phyloP scores from a whole-genome alignment of 2,113 vertebrate species.

The Carassius carassius region DNA sequence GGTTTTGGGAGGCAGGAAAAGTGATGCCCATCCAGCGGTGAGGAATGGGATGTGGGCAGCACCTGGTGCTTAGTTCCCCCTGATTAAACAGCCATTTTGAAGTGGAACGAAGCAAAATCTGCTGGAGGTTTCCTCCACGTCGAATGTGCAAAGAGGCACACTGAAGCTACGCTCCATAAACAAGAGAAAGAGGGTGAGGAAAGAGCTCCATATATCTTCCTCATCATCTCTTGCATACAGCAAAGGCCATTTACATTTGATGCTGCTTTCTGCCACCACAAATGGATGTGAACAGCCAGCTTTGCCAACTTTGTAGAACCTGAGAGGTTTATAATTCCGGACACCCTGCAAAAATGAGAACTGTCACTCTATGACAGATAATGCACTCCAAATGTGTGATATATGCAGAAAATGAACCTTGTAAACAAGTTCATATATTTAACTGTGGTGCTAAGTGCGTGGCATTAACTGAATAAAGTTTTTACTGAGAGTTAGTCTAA shows the following conservation, averaged over 20 bases:
- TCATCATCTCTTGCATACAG: conserved; percentile 5
- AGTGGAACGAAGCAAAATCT: conserved; percentile 3
- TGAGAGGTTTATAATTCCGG: conserved; percentile 30
- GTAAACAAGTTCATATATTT: not conserved
- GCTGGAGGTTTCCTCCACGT: not conserved
- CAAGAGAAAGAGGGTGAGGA: not conserved
- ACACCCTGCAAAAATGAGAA: conserved; percentile 19
- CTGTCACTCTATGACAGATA: conserved; percentile 14
- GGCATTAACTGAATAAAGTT: not conserved
- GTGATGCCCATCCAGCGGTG: conserved; percentile 16
- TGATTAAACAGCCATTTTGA: conserved; percentile 46
- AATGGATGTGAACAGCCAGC: conserved; percentile 22
- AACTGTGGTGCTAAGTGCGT: not conserved
- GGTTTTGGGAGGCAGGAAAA: conserved; percentile 4
- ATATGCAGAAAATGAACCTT: conserved; percentile 11
- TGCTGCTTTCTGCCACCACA: not conserved
- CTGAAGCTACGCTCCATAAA: conserved; percentile 8
- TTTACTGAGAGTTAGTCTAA: not conserved
- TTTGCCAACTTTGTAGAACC: not conserved
- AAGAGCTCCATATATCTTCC: not conserved
- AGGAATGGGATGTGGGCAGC: conserved; percentile 10
- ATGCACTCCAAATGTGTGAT: not conserved
- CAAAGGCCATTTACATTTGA: conserved; percentile 16
- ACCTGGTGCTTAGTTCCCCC: conserved; percentile 41
- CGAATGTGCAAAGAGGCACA: conserved; percentile 35